These are phyloP conservation scores for Onychorhynchus coronatus DNA, from an alignment of 2,113 vertebrate genomes.

Conservation along the genomic window DNA sequence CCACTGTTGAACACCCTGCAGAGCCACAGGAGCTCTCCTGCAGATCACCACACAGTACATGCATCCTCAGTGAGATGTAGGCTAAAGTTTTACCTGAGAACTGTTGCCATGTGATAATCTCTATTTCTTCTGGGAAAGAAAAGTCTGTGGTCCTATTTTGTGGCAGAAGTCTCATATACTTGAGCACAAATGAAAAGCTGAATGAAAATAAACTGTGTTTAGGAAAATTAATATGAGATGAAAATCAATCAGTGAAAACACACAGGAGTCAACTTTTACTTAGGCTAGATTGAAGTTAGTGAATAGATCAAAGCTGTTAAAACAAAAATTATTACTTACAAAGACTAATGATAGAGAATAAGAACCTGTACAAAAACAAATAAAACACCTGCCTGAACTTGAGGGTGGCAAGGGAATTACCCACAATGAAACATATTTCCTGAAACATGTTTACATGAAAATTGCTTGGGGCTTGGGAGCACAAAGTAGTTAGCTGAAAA, in stretches of 20 bases:
- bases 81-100: background rate
- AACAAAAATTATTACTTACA: slow-evolving; percentile 18
- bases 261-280: slow-evolving; percentile 4
- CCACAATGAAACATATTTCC: slow-evolving; percentile 38
- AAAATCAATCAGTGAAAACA: slow-evolving; percentile 30
- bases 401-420: slow-evolving; percentile 34
- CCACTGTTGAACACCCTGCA: background rate
- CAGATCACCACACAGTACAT: background rate
- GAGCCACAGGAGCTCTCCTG: background rate
- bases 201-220: background rate
- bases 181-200: background rate
- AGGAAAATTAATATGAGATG: background rate
- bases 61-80: background rate
- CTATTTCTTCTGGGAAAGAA: slow-evolving; percentile 40
- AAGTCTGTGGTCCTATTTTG: background rate
- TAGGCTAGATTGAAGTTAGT: background rate
- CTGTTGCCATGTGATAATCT: background rate
- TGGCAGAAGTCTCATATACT: background rate
- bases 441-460: slow-evolving; percentile 54
- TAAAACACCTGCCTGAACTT: slow-evolving; percentile 50
- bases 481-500: slow-evolving; percentile 42
- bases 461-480: background rate
- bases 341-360: slow-evolving; percentile 14
- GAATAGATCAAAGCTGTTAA: slow-evolving; percentile 56
- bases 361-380: slow-evolving; percentile 11